phyloP scores from a whole-genome alignment of 1,140 invertebrate species.

The Teleopsis dalmanni region DNA sequence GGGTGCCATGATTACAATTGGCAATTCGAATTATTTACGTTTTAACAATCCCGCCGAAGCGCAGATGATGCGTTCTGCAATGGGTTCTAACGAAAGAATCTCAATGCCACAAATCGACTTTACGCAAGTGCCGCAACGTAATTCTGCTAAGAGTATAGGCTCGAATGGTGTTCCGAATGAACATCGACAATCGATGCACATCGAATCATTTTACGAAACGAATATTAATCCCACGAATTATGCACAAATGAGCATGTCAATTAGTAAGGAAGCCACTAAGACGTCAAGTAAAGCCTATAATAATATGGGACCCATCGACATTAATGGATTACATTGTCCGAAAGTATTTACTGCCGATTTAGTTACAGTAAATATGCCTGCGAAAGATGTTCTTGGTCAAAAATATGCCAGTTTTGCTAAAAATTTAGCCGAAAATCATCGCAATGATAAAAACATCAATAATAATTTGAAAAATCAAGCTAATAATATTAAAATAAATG shows the following conservation, averaged over 20 bases:
- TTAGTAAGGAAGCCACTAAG: not conserved
- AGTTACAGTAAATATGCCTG: slow-evolving; percentile 69
- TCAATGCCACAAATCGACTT: slow-evolving; percentile 57
- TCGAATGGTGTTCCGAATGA: slow-evolving; percentile 1
- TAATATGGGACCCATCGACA: slow-evolving; percentile 30
- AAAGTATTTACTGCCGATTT: slow-evolving; percentile 70
- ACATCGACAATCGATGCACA: slow-evolving; percentile 20
- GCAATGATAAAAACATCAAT: slow-evolving; percentile 35
- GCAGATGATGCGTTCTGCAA: slow-evolving; percentile 59
- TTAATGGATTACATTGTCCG: slow-evolving; percentile 53
- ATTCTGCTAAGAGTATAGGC: slow-evolving; percentile 7
- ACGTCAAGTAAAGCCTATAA: not conserved
- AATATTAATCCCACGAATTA: slow-evolving; percentile 18
- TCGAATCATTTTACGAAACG: slow-evolving; percentile 34
- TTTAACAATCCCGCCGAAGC: slow-evolving; percentile 88
- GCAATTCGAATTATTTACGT: slow-evolving; percentile 77
- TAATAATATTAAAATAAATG: not conserved
- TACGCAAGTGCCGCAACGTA: slow-evolving; percentile 29
- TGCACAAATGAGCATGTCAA: not conserved
- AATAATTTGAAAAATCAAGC: slow-evolving; percentile 21
- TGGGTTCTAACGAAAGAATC: slow-evolving; percentile 52
- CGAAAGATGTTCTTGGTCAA: slow-evolving; percentile 64
- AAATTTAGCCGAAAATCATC: slow-evolving; percentile 43
- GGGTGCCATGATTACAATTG: slow-evolving; percentile 81
- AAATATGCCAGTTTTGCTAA: slow-evolving; percentile 51